Percentiles rank a stretch among this genome's conserved stretches.
phyloP scores from a whole-genome alignment of 2,797 vertebrate genomes.

The Trematomus bernacchii region DNA sequence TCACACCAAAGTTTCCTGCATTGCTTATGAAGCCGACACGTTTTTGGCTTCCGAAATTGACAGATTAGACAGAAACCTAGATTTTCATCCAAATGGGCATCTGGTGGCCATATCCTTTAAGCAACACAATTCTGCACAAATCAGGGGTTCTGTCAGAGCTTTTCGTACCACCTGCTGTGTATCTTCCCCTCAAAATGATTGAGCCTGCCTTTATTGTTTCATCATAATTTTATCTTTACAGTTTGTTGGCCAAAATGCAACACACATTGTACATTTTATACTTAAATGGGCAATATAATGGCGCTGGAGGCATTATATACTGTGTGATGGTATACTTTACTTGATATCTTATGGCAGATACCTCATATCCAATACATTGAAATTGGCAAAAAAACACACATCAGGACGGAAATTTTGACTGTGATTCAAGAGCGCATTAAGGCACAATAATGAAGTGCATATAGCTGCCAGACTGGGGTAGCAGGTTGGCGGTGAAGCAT shows the following conservation, averaged over 20 bases:
- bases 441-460: constrained; percentile 85
- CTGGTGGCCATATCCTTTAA: constrained; percentile 91
- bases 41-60: constrained; percentile 83
- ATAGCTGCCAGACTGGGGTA: constrained; percentile 84
- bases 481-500: constrained; percentile 84
- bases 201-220: constrained; percentile 86
- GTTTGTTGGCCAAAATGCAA: constrained; percentile 78
- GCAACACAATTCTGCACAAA: constrained; percentile 90
- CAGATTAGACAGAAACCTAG: constrained; percentile 86
- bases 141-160: constrained; percentile 89
- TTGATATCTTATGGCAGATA: constrained; percentile 60
- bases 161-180: constrained; percentile 89
- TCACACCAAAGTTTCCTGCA: constrained; percentile 75
- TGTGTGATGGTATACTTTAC: constrained; percentile 47
- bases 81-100: constrained; percentile 92
- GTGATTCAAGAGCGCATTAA: constrained; percentile 85
- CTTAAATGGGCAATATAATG: constrained; percentile 68
- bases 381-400: constrained; percentile 81
- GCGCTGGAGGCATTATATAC: constrained; percentile 55
- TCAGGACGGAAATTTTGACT: constrained; percentile 79
- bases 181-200: constrained; percentile 82
- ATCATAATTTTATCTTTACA: constrained; percentile 84
- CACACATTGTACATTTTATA: constrained; percentile 80
- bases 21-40: constrained; percentile 75
- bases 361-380: constrained; percentile 62